Conservation (phyloP, 2,113 vertebrate species). For the Choloepus hoffmanni region DNA sequence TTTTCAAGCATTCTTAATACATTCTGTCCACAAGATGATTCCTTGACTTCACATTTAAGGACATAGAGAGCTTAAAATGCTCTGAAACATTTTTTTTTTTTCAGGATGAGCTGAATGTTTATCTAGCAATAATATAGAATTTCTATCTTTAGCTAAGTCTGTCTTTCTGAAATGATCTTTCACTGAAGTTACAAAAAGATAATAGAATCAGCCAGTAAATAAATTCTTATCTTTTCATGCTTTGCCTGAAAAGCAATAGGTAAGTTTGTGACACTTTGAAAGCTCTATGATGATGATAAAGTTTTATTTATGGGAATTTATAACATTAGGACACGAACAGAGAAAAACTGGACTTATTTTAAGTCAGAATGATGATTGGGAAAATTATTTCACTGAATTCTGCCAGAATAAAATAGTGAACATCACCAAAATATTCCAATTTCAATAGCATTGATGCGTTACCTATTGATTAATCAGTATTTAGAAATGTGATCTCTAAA, state of each 20-base stretch:
- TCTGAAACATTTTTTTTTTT: not conserved
- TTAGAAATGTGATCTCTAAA: not conserved
- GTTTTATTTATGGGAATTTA: conserved; percentile 44
- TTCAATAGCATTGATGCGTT: not conserved
- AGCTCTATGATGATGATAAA: not conserved
- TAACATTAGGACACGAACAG: not conserved
- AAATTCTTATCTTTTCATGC: conserved; percentile 26
- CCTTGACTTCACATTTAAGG: conserved; percentile 7
- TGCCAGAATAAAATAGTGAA: not conserved
- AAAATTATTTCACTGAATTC: not conserved
- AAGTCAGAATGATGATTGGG: not conserved
- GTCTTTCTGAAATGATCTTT: conserved; percentile 65
- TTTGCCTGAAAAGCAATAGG: conserved; percentile 27
- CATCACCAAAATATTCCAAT: not conserved
- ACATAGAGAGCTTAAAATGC: not conserved
- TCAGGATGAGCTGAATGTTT: not conserved
- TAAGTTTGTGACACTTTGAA: conserved; percentile 37
- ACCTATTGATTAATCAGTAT: not conserved
- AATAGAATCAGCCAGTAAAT: conserved; percentile 51
- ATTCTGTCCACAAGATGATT: not conserved
- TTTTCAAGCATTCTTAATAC: conserved; percentile 49
- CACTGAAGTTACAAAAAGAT: conserved; percentile 12
- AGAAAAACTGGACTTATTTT: not conserved
- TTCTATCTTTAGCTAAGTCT: conserved; percentile 21
- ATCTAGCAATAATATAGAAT: conserved; percentile 1